These are phyloP conservation scores for Axis porcinus DNA, from an alignment of 2,113 vertebrate genomes.

Conservation along the genomic window DNA sequence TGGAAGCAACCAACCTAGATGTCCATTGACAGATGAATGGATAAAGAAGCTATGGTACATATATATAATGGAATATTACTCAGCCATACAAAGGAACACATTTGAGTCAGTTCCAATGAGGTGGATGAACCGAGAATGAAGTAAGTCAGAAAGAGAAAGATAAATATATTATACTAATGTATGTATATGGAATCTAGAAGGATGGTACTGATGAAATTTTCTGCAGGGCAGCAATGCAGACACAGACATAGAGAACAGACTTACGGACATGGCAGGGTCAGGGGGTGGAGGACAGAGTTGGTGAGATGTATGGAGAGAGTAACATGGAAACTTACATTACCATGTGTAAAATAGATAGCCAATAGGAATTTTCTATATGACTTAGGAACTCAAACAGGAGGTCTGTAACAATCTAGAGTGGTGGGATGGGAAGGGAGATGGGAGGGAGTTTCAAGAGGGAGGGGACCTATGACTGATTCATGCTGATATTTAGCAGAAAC, in stretches of 20 bases:
- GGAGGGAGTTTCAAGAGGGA: not conserved
- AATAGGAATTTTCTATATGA: not conserved
- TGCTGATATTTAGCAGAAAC: not conserved
- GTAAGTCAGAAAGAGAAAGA: not conserved
- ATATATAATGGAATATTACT: not conserved
- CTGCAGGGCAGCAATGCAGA: not conserved
- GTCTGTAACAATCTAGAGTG: not conserved
- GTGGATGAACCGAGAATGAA: not conserved
- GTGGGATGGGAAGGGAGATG: not conserved
- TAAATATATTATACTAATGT: not conserved
- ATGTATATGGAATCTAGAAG: not conserved
- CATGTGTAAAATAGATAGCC: not conserved
- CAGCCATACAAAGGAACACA: not conserved
- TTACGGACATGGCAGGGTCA: fast-evolving
- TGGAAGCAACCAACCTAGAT: not conserved
- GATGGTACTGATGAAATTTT: not conserved
- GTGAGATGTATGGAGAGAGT: not conserved
- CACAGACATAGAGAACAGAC: not conserved
- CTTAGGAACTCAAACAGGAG: not conserved
- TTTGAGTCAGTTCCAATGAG: not conserved
- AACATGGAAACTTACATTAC: not conserved
- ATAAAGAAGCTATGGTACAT: not conserved
- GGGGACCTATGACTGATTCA: not conserved
- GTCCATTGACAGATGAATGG: not conserved
- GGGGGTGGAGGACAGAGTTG: not conserved